Percentiles rank a stretch among this genome's conserved stretches.
Conservation (phyloP, 2,888 invertebrate genomes). For the Pheosia gnoma region DNA sequence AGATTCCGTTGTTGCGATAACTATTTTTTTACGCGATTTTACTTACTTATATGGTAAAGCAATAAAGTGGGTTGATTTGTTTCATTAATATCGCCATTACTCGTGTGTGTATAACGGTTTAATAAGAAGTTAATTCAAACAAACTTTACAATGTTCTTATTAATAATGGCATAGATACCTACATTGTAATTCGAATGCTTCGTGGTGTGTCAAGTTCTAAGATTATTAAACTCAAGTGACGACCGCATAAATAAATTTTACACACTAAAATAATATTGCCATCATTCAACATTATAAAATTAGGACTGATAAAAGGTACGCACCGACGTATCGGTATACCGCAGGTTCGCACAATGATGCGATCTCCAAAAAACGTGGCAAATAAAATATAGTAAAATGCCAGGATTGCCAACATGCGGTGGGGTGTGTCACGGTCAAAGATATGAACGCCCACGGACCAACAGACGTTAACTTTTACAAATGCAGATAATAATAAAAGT, state of each 20-base stretch:
- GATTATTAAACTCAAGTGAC: no score
- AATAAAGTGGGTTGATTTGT: not conserved
- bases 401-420: slow-evolving; percentile 1
- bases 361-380: not conserved
- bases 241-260: no score
- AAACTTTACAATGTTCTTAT: no score
- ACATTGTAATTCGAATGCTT: no score
- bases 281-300: no score
- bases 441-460: slow-evolving; percentile 4
- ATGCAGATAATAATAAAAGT: not conserved
- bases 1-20: slow-evolving; percentile 19
- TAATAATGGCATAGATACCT: no score
- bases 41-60: not conserved
- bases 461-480: slow-evolving; percentile 2
- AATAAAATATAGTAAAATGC: not conserved
- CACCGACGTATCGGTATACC: no score
- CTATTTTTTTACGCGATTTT: not conserved
- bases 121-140: no score
- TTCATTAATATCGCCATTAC: not conserved
- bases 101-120: not conserved
- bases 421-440: slow-evolving; percentile 5
- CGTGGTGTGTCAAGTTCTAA: no score
- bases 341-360: not conserved
- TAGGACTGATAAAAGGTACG: no score
- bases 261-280: no score